Conservation (phyloP, 2,113 vertebrate genomes). For the Ibidorhyncha struthersii region DNA sequence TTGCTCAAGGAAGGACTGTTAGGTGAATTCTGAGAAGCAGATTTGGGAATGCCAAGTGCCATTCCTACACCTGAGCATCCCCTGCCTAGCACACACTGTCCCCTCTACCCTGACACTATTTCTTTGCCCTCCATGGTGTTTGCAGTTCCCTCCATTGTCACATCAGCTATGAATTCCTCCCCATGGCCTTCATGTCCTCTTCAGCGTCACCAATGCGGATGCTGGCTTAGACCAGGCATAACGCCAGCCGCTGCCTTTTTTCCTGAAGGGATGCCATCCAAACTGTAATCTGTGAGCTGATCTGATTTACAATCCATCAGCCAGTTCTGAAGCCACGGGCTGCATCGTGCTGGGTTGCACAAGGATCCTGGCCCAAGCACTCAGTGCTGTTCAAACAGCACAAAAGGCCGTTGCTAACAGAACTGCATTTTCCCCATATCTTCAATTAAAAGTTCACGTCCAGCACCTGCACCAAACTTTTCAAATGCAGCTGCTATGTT, state of each 20-base stretch:
- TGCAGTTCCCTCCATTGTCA: not conserved
- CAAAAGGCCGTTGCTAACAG: not conserved
- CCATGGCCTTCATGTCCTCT: not conserved
- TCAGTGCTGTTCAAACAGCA: not conserved
- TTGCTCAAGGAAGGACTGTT: not conserved
- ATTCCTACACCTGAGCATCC: not conserved
- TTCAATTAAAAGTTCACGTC: not conserved
- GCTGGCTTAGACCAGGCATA: not conserved
- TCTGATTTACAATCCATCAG: not conserved
- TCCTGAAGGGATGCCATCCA: not conserved
- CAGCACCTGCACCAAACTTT: not conserved
- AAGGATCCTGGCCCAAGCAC: not conserved
- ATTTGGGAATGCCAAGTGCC: not conserved
- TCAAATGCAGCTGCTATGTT: not conserved
- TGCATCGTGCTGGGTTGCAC: not conserved
- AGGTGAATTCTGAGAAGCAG: not conserved
- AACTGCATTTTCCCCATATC: not conserved
- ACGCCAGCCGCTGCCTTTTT: not conserved
- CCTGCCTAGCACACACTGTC: not conserved
- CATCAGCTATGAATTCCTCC: not conserved
- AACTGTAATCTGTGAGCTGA: not conserved
- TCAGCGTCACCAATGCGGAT: not conserved
- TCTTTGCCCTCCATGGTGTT: not conserved
- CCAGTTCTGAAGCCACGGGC: not conserved
- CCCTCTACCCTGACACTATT: not conserved